Conservation (phyloP, 2,797 vertebrate species). For the Halcyon leucocephala region DNA sequence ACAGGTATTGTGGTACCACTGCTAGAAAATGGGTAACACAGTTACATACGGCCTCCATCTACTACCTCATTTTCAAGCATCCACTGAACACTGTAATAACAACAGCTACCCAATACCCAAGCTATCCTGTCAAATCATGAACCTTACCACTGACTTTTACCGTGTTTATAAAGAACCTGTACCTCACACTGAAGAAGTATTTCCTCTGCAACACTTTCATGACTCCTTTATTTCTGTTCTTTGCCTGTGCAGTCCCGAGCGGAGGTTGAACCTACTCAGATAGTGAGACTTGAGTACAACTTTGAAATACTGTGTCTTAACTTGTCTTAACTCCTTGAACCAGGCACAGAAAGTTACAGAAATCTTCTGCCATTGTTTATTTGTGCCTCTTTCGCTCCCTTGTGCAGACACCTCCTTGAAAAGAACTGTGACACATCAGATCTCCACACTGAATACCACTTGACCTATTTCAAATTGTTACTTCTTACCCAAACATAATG, state of each 20-base stretch:
- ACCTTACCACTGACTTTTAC: background rate
- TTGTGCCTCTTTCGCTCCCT: background rate
- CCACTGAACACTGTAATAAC: background rate
- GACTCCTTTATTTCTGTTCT: background rate
- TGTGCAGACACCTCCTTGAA: background rate
- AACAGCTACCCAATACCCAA: background rate
- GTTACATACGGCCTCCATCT: background rate
- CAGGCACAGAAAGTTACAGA: background rate
- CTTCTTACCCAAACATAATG: background rate
- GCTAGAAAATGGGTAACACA: background rate
- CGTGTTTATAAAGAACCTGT: background rate
- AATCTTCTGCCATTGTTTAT: background rate
- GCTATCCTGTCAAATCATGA: background rate
- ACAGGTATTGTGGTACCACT: background rate
- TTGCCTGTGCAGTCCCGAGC: background rate
- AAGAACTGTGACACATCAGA: background rate
- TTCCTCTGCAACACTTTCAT: background rate
- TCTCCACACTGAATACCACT: background rate
- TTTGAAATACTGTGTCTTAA: background rate
- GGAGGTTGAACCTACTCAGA: background rate
- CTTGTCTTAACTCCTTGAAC: background rate
- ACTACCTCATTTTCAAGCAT: background rate
- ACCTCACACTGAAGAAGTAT: background rate
- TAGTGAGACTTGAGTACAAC: background rate
- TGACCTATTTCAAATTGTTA: background rate